Percentiles rank a stretch among this genome's conserved stretches.
Conservation (phyloP, 2,888 invertebrate genomes). For the Tachystola acroxantha region DNA sequence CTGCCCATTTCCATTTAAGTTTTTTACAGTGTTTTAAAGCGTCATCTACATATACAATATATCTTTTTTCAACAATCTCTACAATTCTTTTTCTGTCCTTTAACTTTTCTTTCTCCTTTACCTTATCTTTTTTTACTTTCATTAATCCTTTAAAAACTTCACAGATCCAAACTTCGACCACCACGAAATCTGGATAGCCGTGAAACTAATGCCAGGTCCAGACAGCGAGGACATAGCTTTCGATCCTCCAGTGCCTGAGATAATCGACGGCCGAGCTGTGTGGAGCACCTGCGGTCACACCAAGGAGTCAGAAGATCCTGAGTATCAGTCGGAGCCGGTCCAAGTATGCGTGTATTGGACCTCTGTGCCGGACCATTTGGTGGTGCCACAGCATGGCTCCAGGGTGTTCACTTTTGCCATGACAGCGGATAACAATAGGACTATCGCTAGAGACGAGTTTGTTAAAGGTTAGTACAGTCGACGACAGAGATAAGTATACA, state of each 20-base stretch:
- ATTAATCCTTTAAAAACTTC: too few relatives aligned
- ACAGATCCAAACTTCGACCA: slow-evolving; percentile 66
- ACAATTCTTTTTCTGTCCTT: too few relatives aligned
- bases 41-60: too few relatives aligned
- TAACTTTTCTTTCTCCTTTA: too few relatives aligned
- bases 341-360: slow-evolving; percentile 70
- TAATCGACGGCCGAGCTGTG: slow-evolving; percentile 48
- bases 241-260: slow-evolving; percentile 49
- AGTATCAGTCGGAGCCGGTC: slow-evolving; percentile 50
- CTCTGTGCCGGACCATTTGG: slow-evolving; percentile 63
- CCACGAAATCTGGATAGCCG: slow-evolving; percentile 66
- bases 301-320: slow-evolving; percentile 50
- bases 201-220: slow-evolving; percentile 58
- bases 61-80: too few relatives aligned
- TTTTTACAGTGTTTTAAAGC: too few relatives aligned
- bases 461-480: slow-evolving; percentile 44
- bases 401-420: slow-evolving; percentile 72
- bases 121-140: too few relatives aligned
- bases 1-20: too few relatives aligned
- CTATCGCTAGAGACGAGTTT: slow-evolving; percentile 60
- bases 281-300: slow-evolving; percentile 66
- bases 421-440: slow-evolving; percentile 70
- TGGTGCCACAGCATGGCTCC: slow-evolving; percentile 64
- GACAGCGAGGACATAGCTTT: slow-evolving; percentile 61
- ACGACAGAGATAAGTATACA: too few relatives aligned